Evolutionary conservation across 2,888 invertebrate genomes (phyloP).

Genomic region (Selenia dentaria): DNA sequence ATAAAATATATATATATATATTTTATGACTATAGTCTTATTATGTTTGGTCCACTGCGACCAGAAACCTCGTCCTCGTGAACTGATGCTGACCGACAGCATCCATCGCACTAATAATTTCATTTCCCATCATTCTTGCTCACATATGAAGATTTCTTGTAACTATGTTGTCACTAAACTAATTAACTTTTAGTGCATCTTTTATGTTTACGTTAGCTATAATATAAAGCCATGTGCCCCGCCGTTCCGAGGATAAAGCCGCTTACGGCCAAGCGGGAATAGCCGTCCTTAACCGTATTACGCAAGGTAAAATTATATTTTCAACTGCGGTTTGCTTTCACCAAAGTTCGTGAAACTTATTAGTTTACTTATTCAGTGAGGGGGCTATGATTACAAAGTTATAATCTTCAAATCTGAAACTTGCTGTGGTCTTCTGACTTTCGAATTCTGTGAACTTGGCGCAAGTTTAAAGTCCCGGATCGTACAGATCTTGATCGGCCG

Average conservation of each 20-base stretch:
- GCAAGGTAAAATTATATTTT: conserved; percentile 5
- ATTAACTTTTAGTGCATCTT: conserved; percentile 18
- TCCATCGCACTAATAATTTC: too few species aligned
- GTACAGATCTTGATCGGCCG: background rate
- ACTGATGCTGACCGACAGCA: too few species aligned
- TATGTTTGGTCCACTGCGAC: too few species aligned
- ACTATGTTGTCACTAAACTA: conserved; percentile 14
- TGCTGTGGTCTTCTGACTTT: background rate
- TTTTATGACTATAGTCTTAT: too few species aligned
- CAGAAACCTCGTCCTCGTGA: too few species aligned
- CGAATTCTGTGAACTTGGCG: conserved; percentile 5
- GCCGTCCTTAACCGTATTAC: background rate
- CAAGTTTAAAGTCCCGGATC: background rate
- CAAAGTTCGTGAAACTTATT: conserved; percentile 18
- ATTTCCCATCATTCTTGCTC: background rate
- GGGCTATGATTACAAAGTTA: conserved; percentile 11
- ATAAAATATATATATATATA: too few species aligned
- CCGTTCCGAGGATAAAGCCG: conserved; percentile 4
- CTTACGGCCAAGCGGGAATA: conserved; percentile 8
- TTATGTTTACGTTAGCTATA: conserved; percentile 18
- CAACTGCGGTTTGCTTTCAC: conserved; percentile 17
- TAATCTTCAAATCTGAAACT: conserved; percentile 11
- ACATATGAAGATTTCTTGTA: conserved; percentile 11
- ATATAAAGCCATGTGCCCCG: conserved; percentile 13
- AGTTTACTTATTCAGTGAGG: conserved; percentile 18